Evolutionary conservation across 2,113 vertebrate species (phyloP).

Genomic region (Ceratotherium simum): DNA sequence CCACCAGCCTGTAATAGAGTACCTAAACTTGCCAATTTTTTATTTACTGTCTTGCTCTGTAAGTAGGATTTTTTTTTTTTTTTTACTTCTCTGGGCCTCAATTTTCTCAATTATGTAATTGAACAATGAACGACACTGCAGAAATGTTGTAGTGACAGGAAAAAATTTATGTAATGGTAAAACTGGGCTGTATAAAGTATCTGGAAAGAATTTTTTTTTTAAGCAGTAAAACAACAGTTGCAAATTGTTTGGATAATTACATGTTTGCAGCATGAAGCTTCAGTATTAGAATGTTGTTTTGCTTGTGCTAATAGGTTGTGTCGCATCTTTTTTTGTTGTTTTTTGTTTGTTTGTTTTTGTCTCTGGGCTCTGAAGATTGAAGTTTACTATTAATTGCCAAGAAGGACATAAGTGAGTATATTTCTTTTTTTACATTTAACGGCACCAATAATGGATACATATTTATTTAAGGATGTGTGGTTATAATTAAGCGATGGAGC

Average conservation of each 20-base stretch:
- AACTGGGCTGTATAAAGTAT: neutral
- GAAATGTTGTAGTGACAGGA: neutral
- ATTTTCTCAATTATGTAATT: slow-evolving; percentile 54
- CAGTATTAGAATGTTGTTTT: slow-evolving; percentile 43
- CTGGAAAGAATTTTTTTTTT: slow-evolving; percentile 13
- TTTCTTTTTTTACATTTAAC: slow-evolving; percentile 42
- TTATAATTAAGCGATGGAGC: neutral
- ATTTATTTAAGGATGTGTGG: neutral
- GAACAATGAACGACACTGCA: neutral
- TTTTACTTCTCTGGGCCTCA: neutral
- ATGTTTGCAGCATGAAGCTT: neutral
- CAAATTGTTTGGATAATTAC: slow-evolving; percentile 9
- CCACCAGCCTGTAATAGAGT: neutral
- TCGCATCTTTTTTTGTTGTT: slow-evolving; percentile 48
- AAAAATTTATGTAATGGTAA: neutral
- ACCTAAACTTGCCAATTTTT: neutral
- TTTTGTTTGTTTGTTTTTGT: slow-evolving; percentile 64
- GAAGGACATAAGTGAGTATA: slow-evolving; percentile 54
- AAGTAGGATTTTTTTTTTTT: neutral
- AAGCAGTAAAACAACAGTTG: slow-evolving; percentile 3
- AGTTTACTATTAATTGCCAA: slow-evolving; percentile 64
- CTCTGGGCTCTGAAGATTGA: slow-evolving; percentile 73
- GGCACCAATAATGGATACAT: neutral
- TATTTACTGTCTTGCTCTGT: neutral
- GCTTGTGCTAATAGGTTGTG: slow-evolving; percentile 63